These are phyloP conservation scores for Eupelmus urozonus DNA, from an alignment of 2,888 invertebrate genomes.

Conservation along the genomic window DNA sequence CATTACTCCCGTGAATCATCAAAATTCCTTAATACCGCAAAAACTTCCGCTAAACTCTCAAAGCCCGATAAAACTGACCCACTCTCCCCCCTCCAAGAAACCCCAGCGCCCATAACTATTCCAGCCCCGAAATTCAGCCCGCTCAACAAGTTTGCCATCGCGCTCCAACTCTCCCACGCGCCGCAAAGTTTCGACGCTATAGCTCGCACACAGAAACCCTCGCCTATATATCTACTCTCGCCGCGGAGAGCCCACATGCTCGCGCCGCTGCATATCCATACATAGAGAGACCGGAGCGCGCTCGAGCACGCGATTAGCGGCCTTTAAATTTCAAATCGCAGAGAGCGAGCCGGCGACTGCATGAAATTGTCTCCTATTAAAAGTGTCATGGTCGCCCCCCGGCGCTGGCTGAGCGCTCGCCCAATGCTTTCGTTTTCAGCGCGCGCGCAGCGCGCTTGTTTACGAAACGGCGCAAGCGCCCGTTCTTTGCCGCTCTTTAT, in stretches of 20 bases:
- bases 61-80: too few species aligned
- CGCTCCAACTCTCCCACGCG: too few species aligned
- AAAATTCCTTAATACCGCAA: too few species aligned
- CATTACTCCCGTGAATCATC: too few species aligned
- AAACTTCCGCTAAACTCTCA: too few species aligned
- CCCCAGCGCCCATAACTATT: too few species aligned
- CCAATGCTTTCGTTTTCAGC: constrained; percentile 59
- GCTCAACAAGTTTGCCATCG: too few species aligned
- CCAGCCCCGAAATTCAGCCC: too few species aligned
- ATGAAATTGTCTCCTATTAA: constrained; percentile 76
- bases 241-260: too few species aligned
- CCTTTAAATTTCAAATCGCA: constrained; percentile 73
- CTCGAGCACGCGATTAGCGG: constrained; percentile 67
- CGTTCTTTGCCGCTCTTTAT: background rate
- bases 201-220: background rate
- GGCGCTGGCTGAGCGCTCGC: constrained; percentile 53
- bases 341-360: constrained; percentile 65
- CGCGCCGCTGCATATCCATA: too few species aligned
- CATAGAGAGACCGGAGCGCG: background rate
- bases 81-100: too few species aligned
- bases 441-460: constrained; percentile 38
- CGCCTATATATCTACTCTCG: background rate
- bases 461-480: constrained; percentile 42
- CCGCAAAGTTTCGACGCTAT: too few species aligned
- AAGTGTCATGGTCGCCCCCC: constrained; percentile 74